Evolutionary conservation across 1,140 invertebrate genomes (phyloP).

Genomic region (Drosophila orosa): DNA sequence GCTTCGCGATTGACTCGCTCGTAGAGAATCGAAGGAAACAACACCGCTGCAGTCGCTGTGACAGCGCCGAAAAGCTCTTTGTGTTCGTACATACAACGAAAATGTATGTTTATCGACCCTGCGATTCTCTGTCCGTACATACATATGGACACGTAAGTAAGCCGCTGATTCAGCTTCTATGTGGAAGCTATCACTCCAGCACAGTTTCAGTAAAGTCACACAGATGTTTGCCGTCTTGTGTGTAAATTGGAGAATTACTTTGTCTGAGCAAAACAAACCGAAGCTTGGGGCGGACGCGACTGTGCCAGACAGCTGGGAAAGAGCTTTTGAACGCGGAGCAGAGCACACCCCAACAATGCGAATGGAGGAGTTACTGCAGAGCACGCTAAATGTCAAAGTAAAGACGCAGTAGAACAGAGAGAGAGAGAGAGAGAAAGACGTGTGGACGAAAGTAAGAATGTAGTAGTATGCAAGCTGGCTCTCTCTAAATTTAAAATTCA

Average conservation of each 20-base stretch:
- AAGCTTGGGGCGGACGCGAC: conserved; percentile 23
- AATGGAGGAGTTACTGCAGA: conserved; percentile 16
- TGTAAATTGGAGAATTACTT: background rate
- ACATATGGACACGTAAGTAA: background rate
- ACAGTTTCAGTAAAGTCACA: background rate
- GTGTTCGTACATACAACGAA: conserved; percentile 3
- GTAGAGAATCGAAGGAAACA: conserved; percentile 47
- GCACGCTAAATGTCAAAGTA: conserved; percentile 55
- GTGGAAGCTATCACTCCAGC: background rate
- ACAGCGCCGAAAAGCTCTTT: conserved; percentile 50
- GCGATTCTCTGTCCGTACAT: background rate
- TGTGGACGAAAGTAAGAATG: background rate
- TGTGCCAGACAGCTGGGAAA: conserved; percentile 62
- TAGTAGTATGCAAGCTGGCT: background rate
- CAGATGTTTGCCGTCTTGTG: background rate
- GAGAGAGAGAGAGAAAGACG: background rate
- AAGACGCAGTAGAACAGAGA: conserved; percentile 17
- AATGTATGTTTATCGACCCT: background rate
- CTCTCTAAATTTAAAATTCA: conserved; percentile 11
- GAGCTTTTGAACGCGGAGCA: conserved; percentile 30
- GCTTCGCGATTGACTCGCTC: conserved; percentile 38
- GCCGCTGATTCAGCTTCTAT: conserved; percentile 14
- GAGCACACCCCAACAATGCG: conserved; percentile 18
- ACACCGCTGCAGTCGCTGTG: conserved; percentile 11
- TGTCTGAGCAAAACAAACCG: background rate